These are phyloP conservation scores for Piliocolobus tephrosceles DNA, from an alignment of 2,113 vertebrate species.

Conservation along the genomic window DNA sequence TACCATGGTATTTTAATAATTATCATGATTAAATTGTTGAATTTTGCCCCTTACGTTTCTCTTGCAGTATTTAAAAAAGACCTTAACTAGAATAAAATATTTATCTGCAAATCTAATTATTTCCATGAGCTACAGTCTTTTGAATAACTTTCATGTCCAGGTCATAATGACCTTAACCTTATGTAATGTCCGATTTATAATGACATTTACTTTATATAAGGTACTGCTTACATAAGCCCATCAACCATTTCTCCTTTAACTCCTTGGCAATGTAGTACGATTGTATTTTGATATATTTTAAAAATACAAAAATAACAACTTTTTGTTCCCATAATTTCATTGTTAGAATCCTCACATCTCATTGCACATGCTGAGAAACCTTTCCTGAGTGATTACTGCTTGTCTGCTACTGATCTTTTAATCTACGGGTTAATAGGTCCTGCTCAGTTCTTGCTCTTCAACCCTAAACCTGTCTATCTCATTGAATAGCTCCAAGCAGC, in stretches of 20 bases:
- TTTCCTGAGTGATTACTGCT: not conserved
- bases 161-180: not conserved
- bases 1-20: not conserved
- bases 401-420: not conserved
- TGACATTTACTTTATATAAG: not conserved
- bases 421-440: not conserved
- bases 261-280: not conserved
- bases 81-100: not conserved
- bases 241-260: not conserved
- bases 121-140: not conserved
- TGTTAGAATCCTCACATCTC: not conserved
- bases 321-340: not conserved
- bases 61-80: not conserved
- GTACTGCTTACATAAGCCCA: not conserved
- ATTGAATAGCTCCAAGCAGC: not conserved
- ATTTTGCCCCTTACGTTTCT: not conserved
- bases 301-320: conserved; percentile 25
- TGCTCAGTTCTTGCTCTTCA: not conserved
- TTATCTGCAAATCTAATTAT: not conserved
- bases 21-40: not conserved
- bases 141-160: not conserved
- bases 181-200: not conserved
- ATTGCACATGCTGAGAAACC: not conserved
- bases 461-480: not conserved
- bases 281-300: not conserved